phyloP scores from a whole-genome alignment of 2,888 invertebrate species.

The Chouioia cunea region DNA sequence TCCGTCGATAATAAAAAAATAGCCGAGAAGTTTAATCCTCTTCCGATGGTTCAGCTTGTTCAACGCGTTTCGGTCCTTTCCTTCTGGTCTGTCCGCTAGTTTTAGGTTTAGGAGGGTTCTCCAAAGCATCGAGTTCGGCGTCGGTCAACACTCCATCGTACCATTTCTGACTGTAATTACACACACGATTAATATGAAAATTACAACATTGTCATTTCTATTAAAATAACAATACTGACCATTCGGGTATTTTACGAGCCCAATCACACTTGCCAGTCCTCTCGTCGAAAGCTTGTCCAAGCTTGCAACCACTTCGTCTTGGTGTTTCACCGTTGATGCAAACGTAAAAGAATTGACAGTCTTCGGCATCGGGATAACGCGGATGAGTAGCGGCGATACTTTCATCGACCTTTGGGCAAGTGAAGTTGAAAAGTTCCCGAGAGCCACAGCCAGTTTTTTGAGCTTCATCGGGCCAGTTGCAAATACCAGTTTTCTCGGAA shows the following conservation, averaged over 20 bases:
- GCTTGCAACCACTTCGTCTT: conserved; percentile 87
- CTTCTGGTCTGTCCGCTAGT: conserved; percentile 70
- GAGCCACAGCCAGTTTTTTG: conserved; percentile 89
- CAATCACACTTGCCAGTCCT: conserved; percentile 84
- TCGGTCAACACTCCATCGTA: conserved; percentile 88
- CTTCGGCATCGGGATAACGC: conserved; percentile 87
- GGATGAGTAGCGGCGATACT: conserved; percentile 83
- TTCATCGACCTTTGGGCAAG: conserved; percentile 84
- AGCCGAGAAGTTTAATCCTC: not conserved
- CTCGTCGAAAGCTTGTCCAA: conserved; percentile 91
- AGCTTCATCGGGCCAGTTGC: conserved; percentile 93
- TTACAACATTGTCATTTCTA: not conserved
- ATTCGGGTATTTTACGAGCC: conserved; percentile 90
- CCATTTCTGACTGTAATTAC: conserved; percentile 83
- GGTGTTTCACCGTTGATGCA: conserved; percentile 91
- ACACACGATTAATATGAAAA: no score
- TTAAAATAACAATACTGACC: conserved; percentile 74
- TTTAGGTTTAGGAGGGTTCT: conserved; percentile 80
- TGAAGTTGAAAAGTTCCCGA: conserved; percentile 86
- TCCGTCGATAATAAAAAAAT: conserved; percentile 12
- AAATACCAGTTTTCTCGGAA: conserved; percentile 89
- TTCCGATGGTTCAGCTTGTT: conserved; percentile 23
- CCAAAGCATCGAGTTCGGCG: conserved; percentile 82
- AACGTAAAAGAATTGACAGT: conserved; percentile 93
- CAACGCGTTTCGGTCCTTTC: conserved; percentile 66